Evolutionary conservation across 92 coral and sea anemone genomes (phyloP).

Genomic region (Actinernus sp.): DNA sequence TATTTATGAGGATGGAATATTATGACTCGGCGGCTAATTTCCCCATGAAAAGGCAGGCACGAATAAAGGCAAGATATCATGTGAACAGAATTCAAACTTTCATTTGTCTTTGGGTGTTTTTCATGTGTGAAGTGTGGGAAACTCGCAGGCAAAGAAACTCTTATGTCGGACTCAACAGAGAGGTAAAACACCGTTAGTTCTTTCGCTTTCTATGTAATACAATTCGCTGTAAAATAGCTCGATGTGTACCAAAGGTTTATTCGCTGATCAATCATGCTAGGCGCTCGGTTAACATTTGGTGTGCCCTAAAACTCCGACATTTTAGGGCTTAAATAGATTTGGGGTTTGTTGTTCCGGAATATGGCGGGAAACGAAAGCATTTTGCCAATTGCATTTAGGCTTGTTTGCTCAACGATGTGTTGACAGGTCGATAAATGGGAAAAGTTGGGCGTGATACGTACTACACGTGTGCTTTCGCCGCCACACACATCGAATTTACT

Average conservation of each 20-base stretch:
- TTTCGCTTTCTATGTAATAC: neutral
- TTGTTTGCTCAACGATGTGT: constrained; percentile 77
- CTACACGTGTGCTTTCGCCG: constrained; percentile 46
- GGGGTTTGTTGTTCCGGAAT: constrained; percentile 10
- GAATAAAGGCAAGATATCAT: too few relatives aligned
- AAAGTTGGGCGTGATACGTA: constrained; percentile 76
- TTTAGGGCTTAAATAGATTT: constrained; percentile 7
- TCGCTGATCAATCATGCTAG: neutral
- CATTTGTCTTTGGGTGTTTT: too few relatives aligned
- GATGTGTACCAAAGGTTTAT: neutral
- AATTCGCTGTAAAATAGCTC: neutral
- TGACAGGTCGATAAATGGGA: constrained; percentile 79
- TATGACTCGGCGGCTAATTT: constrained; percentile 71
- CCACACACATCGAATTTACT: constrained; percentile 26
- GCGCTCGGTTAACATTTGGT: neutral
- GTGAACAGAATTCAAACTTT: too few relatives aligned
- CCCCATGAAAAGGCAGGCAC: constrained; percentile 6
- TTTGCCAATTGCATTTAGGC: constrained; percentile 67
- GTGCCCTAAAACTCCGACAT: constrained; percentile 34
- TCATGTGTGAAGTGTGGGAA: too few relatives aligned
- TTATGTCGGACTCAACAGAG: too few relatives aligned
- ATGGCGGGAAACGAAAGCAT: constrained; percentile 64
- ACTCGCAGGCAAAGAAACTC: too few relatives aligned
- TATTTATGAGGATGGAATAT: constrained; percentile 79
- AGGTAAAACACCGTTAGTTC: too few relatives aligned